Conservation (phyloP, 2,888 invertebrate genomes). For the Leptinotarsa juncta region DNA sequence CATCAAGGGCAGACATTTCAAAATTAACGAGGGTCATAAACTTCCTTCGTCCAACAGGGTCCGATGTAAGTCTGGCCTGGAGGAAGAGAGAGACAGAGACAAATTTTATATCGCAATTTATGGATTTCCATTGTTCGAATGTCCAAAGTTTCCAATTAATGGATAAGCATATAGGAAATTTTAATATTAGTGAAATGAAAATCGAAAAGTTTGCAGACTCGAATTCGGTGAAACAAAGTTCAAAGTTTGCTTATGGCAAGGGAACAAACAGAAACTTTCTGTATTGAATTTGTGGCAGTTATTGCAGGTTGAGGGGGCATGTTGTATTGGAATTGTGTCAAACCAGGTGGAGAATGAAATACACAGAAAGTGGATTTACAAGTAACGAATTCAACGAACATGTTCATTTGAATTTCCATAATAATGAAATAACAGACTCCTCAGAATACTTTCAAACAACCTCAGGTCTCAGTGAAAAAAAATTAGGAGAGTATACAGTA, state of each 20-base stretch:
- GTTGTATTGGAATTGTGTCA: too few species aligned
- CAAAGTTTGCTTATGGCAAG: neutral
- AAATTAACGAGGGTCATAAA: conserved; percentile 14
- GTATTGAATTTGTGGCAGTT: neutral
- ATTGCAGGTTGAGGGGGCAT: too few species aligned
- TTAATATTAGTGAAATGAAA: neutral
- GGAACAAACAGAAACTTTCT: neutral
- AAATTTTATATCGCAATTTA: conserved; percentile 10
- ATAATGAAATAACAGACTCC: too few species aligned
- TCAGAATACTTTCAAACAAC: too few species aligned
- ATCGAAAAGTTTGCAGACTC: neutral
- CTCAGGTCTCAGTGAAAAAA: too few species aligned
- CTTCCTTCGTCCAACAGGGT: neutral
- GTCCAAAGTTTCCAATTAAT: conserved; percentile 8
- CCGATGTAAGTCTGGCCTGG: neutral
- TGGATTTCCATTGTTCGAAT: conserved; percentile 12
- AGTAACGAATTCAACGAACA: too few species aligned
- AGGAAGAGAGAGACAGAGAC: neutral
- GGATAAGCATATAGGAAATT: conserved; percentile 1
- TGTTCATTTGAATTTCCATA: too few species aligned
- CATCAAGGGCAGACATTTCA: conserved; percentile 1
- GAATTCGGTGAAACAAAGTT: neutral
- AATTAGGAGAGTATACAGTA: too few species aligned
- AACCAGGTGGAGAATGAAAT: too few species aligned
- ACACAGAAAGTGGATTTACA: too few species aligned